Percentiles rank a stretch among this genome's conserved stretches.
Evolutionary conservation across 2,888 invertebrate genomes (phyloP).

Genomic region (Hofmannophila pseudospretella): DNA sequence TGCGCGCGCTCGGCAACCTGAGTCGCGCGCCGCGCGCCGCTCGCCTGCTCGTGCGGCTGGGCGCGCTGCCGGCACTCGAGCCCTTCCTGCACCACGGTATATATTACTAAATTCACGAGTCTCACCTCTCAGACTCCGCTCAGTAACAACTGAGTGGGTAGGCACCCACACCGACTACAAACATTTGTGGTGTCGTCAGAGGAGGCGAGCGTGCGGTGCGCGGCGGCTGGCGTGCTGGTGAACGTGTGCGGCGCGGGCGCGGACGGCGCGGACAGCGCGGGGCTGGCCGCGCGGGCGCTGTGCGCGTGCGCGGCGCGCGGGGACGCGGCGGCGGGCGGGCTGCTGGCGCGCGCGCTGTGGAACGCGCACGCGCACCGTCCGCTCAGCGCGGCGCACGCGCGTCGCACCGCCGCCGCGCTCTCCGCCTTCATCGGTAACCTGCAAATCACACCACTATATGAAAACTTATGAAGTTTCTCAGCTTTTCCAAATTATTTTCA

Average conservation of each 20-base stretch:
- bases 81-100: constrained; percentile 79
- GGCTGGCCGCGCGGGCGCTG: constrained; percentile 60
- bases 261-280: constrained; percentile 57
- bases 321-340: constrained; percentile 70
- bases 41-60: constrained; percentile 83
- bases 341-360: constrained; percentile 30
- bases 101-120: too few relatives aligned
- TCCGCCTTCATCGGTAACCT: constrained; percentile 85
- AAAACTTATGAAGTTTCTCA: too few relatives aligned
- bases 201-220: constrained; percentile 82
- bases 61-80: constrained; percentile 79
- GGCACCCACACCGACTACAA: too few relatives aligned
- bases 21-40: constrained; percentile 86
- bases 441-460: too few relatives aligned
- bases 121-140: too few relatives aligned
- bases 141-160: too few relatives aligned
- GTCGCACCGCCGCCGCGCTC: constrained; percentile 58
- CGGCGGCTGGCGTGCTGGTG: constrained; percentile 89
- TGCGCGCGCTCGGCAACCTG: constrained; percentile 89
- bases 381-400: constrained; percentile 37
- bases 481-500: too few relatives aligned
- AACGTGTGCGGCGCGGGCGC: constrained; percentile 79
- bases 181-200: constrained; percentile 40
- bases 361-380: constrained; percentile 41
- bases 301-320: constrained; percentile 65